These are phyloP conservation scores for Dunckerocampus dactyliophorus DNA, from an alignment of 2,113 vertebrate species.

Conservation along the genomic window DNA sequence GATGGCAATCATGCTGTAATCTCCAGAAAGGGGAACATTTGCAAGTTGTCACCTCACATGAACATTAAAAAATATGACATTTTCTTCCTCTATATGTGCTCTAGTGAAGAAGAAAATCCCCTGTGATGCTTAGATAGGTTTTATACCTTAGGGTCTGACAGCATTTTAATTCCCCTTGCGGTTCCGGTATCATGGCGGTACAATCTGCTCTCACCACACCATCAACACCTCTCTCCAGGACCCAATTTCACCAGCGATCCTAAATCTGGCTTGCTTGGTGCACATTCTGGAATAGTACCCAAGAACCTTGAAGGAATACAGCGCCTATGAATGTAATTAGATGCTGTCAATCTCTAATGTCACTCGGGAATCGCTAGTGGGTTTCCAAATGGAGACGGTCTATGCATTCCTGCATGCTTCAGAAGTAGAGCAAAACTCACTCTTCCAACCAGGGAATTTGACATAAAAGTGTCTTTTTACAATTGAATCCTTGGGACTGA, in stretches of 20 bases:
- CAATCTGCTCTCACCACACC: slow-evolving; percentile 47
- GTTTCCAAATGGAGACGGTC: slow-evolving; percentile 41
- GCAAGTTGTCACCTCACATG: slow-evolving; percentile 16
- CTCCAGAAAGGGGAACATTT: slow-evolving; percentile 6
- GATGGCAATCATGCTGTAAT: neutral
- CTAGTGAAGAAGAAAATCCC: slow-evolving; percentile 51
- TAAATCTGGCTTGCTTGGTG: slow-evolving; percentile 45
- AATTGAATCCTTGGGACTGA: slow-evolving; percentile 8
- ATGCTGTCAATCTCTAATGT: slow-evolving; percentile 61
- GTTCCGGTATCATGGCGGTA: slow-evolving; percentile 53
- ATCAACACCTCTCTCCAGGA: slow-evolving; percentile 60
- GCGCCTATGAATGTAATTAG: slow-evolving; percentile 51
- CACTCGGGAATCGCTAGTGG: slow-evolving; percentile 28
- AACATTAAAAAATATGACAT: slow-evolving; percentile 40
- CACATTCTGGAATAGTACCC: slow-evolving; percentile 43
- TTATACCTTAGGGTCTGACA: slow-evolving; percentile 51
- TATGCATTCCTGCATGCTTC: slow-evolving; percentile 11
- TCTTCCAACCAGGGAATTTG: slow-evolving; percentile 9
- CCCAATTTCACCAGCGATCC: slow-evolving; percentile 59
- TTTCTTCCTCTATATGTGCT: slow-evolving; percentile 36
- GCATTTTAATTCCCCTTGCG: slow-evolving; percentile 60
- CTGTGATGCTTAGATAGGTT: slow-evolving; percentile 48
- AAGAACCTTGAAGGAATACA: slow-evolving; percentile 50
- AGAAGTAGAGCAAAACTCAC: slow-evolving; percentile 36
- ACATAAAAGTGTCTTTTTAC: slow-evolving; percentile 30